Conservation (phyloP, 2,113 vertebrate genomes). For the Aphelocoma coerulescens region DNA sequence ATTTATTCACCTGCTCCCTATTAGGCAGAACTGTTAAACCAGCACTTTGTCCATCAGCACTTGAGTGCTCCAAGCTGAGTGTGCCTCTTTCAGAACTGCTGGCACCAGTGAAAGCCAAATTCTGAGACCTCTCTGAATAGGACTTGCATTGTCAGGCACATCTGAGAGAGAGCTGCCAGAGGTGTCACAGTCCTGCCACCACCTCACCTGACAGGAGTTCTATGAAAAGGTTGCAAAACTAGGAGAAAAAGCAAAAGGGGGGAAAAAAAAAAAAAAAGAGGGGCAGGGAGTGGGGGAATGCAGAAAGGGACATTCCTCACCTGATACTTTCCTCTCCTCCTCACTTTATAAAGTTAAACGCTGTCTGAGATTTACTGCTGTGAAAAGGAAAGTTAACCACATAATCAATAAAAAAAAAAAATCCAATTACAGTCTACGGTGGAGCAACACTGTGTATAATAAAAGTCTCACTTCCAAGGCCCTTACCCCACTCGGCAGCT, state of each 20-base stretch:
- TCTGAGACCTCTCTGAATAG: conserved; percentile 30
- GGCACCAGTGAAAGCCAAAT: conserved; percentile 64
- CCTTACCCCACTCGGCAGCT: neutral
- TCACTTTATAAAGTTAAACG: conserved; percentile 50
- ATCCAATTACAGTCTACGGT: conserved; percentile 39
- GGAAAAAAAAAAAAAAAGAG: neutral
- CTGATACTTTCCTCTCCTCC: conserved; percentile 45
- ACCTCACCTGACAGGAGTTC: neutral
- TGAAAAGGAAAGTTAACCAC: conserved; percentile 63
- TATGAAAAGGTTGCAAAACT: neutral
- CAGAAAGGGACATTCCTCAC: neutral
- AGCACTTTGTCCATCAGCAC: conserved; percentile 76
- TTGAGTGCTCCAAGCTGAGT: conserved; percentile 67
- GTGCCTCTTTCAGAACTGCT: conserved; percentile 70
- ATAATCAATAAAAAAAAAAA: conserved; percentile 68
- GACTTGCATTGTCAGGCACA: neutral
- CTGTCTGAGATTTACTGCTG: conserved; percentile 58
- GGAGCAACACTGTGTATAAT: conserved; percentile 27
- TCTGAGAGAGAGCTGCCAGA: conserved; percentile 10
- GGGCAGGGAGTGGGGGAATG: neutral
- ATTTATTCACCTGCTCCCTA: conserved; percentile 77
- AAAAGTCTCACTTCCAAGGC: conserved; percentile 42
- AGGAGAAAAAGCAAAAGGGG: no score
- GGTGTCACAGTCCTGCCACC: neutral
- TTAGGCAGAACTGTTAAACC: conserved; percentile 70